Evolutionary conservation across 2,113 vertebrate species (phyloP).

Genomic region (Corydoras sp.): DNA sequence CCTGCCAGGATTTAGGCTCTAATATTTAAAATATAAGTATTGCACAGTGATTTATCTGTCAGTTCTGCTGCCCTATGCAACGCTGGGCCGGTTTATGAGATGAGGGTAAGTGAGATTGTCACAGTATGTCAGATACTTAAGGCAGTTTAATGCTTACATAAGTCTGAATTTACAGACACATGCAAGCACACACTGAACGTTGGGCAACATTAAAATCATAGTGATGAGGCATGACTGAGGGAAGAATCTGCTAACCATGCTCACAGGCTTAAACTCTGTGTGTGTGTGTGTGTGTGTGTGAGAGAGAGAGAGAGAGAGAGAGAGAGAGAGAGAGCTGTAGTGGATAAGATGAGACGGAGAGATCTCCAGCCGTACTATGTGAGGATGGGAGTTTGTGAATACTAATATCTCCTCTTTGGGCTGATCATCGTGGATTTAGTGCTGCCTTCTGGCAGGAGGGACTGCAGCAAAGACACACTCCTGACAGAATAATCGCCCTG

Average conservation of each 20-base stretch:
- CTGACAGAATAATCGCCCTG: constrained; percentile 73
- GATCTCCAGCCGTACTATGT: constrained; percentile 62
- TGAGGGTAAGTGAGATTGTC: constrained; percentile 7
- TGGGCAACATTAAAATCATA: constrained; percentile 65
- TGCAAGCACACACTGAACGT: constrained; percentile 18
- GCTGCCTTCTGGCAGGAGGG: constrained; percentile 68
- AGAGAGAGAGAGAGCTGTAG: constrained; percentile 59
- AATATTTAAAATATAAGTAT: no score
- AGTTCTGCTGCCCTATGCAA: not conserved
- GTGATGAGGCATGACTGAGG: constrained; percentile 74
- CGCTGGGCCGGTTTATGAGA: not conserved
- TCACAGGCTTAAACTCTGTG: constrained; percentile 63
- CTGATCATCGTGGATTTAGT: constrained; percentile 73
- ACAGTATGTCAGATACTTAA: constrained; percentile 1
- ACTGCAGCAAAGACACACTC: constrained; percentile 60
- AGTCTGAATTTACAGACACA: not conserved
- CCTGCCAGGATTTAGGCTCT: no score
- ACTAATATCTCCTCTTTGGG: constrained; percentile 68
- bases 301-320: constrained; percentile 30
- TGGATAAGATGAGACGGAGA: constrained; percentile 67
- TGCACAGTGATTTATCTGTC: constrained; percentile 1
- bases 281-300: constrained; percentile 15
- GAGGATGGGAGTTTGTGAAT: constrained; percentile 65
- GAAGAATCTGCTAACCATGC: constrained; percentile 64
- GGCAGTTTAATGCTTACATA: not conserved